These are phyloP conservation scores for Yasuhikotakia modesta DNA, from an alignment of 2,797 vertebrate species.

Conservation along the genomic window DNA sequence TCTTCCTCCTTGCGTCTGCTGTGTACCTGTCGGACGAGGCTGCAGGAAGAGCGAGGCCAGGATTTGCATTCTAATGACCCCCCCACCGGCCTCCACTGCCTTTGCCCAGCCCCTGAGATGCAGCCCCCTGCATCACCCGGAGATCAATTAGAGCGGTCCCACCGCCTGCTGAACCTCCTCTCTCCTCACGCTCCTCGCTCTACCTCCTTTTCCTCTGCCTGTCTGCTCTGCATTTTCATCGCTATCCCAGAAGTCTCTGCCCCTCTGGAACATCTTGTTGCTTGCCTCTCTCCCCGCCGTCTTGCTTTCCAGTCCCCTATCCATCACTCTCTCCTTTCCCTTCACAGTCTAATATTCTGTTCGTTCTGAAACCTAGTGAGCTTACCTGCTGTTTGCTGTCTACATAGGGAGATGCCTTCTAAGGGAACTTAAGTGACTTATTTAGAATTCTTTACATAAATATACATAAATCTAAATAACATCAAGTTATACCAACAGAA, in stretches of 20 bases:
- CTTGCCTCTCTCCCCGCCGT: background rate
- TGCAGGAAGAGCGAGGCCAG: conserved; percentile 68
- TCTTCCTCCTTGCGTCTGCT: conserved; percentile 37
- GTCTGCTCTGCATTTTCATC: conserved; percentile 49
- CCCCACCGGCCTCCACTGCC: conserved; percentile 46
- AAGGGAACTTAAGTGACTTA: no score
- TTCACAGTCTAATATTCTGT: conserved; percentile 36
- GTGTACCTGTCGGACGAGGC: conserved; percentile 53
- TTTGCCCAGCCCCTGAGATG: conserved; percentile 70
- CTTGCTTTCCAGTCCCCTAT: conserved; percentile 10
- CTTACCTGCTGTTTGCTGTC: background rate
- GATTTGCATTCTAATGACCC: conserved; percentile 83
- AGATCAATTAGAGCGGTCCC: conserved; percentile 80
- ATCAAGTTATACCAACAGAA: no score
- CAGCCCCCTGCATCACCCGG: conserved; percentile 76
- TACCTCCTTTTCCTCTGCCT: conserved; percentile 42
- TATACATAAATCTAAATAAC: no score
- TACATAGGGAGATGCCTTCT: no score
- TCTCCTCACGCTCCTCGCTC: conserved; percentile 18
- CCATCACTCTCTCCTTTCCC: conserved; percentile 52
- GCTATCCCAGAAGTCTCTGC: conserved; percentile 62
- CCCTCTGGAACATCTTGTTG: conserved; percentile 43
- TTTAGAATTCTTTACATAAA: no score
- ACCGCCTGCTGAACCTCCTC: conserved; percentile 61
- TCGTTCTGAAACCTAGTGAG: conserved; percentile 31